Percentiles rank a stretch among this genome's conserved stretches.
These are phyloP conservation scores for Pionites leucogaster DNA, from an alignment of 2,113 vertebrate genomes.

Conservation along the genomic window DNA sequence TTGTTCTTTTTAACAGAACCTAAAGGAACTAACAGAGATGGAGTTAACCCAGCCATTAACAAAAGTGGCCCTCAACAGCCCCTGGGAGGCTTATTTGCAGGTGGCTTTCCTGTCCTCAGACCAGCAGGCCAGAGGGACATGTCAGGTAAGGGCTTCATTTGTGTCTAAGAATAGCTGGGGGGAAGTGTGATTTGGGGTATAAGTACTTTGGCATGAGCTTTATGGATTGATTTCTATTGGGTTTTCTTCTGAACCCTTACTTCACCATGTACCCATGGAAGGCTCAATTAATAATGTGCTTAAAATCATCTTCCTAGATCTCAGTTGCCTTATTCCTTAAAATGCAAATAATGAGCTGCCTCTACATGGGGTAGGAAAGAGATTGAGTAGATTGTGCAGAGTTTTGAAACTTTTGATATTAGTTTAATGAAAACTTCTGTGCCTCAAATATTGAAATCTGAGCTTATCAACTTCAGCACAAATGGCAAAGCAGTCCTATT, in stretches of 20 bases:
- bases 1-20: constrained; percentile 67
- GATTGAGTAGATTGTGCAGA: not conserved
- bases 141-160: constrained; percentile 71
- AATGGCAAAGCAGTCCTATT: not conserved
- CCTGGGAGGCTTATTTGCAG: constrained; percentile 89
- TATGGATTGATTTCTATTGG: not conserved
- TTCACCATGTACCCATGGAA: not conserved
- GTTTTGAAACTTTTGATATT: not conserved
- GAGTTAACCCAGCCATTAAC: constrained; percentile 51
- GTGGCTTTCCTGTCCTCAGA: constrained; percentile 91
- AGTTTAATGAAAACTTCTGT: not conserved
- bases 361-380: not conserved
- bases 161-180: not conserved
- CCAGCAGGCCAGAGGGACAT: constrained; percentile 87
- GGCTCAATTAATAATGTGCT: not conserved
- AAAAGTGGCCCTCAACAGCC: constrained; percentile 70
- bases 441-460: not conserved
- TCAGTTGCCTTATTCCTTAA: not conserved
- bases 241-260: not conserved
- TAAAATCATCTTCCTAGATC: not conserved
- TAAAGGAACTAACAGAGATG: constrained; percentile 77
- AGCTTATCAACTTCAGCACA: not conserved
- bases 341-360: not conserved
- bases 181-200: not conserved
- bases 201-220: not conserved